Percentiles rank a stretch among this genome's conserved stretches.
These are phyloP conservation scores for Campoletis raptor DNA, from an alignment of 2,888 invertebrate species.

Conservation along the genomic window DNA sequence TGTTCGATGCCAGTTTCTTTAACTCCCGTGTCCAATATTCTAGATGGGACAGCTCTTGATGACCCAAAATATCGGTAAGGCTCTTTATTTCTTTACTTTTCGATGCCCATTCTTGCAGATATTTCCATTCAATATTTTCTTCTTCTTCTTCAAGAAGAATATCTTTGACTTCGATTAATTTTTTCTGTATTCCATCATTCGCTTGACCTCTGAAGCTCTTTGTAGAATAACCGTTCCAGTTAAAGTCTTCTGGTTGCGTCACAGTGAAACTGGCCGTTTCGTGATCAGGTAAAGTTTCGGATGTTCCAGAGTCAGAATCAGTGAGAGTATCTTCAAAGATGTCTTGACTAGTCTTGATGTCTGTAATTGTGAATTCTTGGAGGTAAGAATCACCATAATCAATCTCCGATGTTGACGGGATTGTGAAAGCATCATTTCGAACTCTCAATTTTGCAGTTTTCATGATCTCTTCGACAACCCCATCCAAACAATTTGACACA, in stretches of 20 bases:
- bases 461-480: conserved; percentile 69
- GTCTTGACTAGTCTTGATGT: not conserved
- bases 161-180: not conserved
- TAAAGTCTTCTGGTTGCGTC: conserved; percentile 19
- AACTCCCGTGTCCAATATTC: conserved; percentile 59
- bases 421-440: not conserved
- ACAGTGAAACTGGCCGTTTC: not conserved
- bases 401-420: conserved; percentile 49
- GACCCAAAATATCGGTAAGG: conserved; percentile 47
- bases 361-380: conserved; percentile 44
- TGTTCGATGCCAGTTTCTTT: conserved; percentile 43
- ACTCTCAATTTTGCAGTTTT: conserved; percentile 60
- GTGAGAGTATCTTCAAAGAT: conserved; percentile 31
- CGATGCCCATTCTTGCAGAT: not conserved
- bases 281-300: not conserved
- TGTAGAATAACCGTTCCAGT: conserved; percentile 48
- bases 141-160: not conserved
- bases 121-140: not conserved
- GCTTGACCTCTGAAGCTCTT: conserved; percentile 13
- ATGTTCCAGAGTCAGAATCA: conserved; percentile 26
- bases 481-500: conserved; percentile 62
- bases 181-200: not conserved
- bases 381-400: conserved; percentile 68
- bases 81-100: not conserved
- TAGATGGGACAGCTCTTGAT: conserved; percentile 50